phyloP scores from a whole-genome alignment of 2,888 invertebrate genomes.

The Cosmia trapezina region DNA sequence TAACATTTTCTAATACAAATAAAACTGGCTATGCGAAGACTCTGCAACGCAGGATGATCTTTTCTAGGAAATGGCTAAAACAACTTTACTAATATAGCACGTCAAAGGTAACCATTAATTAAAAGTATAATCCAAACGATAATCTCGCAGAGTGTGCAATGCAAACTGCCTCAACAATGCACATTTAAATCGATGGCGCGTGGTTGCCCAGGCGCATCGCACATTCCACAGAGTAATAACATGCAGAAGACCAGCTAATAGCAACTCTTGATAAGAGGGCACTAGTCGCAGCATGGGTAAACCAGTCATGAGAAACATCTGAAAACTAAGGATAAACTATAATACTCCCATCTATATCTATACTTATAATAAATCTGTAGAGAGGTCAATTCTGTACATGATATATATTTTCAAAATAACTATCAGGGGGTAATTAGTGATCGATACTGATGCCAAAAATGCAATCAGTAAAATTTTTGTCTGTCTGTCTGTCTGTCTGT shows the following conservation, averaged over 20 bases:
- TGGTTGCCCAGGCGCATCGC: slow-evolving; percentile 56
- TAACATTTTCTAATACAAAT: not conserved
- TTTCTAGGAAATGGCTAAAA: not conserved
- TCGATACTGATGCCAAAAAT: no score
- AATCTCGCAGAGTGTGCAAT: slow-evolving; percentile 40
- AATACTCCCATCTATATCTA: no score
- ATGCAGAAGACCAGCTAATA: slow-evolving; percentile 17
- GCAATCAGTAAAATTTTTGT: no score
- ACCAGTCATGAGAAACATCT: no score
- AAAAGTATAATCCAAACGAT: slow-evolving; percentile 31
- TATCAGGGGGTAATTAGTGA: no score
- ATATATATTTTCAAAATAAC: no score
- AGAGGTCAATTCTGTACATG: no score
- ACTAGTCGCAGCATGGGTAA: not conserved
- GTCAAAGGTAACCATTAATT: slow-evolving; percentile 20
- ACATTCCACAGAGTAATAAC: slow-evolving; percentile 17
- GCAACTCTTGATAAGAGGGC: not conserved
- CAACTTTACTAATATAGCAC: not conserved
- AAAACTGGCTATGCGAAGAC: not conserved
- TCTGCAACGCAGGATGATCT: not conserved
- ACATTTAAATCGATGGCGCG: slow-evolving; percentile 59
- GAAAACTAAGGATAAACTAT: not conserved
- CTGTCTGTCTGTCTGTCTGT: no score
- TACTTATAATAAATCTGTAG: no score
- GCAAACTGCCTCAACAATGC: slow-evolving; percentile 48